Evolutionary conservation across 2,113 vertebrate species (phyloP).

Genomic region (Nesospiza acunhae): DNA sequence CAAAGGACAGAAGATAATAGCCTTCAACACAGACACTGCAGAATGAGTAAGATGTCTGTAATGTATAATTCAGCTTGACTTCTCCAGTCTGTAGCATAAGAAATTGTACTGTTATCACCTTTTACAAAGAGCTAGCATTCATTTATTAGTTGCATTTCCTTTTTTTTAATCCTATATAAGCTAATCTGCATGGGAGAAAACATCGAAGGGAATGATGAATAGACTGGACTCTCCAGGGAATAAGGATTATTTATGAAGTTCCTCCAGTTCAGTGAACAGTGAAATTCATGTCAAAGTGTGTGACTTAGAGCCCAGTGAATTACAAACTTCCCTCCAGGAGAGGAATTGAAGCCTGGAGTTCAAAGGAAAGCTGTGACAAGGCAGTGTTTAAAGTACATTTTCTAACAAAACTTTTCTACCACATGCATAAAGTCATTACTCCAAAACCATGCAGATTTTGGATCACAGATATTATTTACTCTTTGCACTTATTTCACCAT

Average conservation of each 20-base stretch:
- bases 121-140: neutral
- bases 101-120: neutral
- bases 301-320: neutral
- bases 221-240: neutral
- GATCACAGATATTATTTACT: neutral
- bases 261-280: conserved; percentile 29
- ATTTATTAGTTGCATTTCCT: neutral
- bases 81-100: neutral
- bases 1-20: conserved; percentile 39
- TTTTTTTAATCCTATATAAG: neutral
- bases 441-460: neutral
- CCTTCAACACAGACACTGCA: conserved; percentile 13
- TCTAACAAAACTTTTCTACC: neutral
- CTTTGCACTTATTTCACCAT: neutral
- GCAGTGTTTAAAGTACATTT: neutral
- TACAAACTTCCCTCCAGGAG: conserved; percentile 5
- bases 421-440: neutral
- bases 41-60: neutral
- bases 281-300: conserved; percentile 24
- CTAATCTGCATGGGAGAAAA: neutral
- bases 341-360: neutral
- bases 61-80: conserved; percentile 53
- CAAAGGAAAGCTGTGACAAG: neutral
- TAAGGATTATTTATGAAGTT: conserved; percentile 38
- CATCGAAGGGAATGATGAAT: neutral